These are phyloP conservation scores for Drosophila orena DNA, from an alignment of 1,140 invertebrate genomes.

Conservation along the genomic window DNA sequence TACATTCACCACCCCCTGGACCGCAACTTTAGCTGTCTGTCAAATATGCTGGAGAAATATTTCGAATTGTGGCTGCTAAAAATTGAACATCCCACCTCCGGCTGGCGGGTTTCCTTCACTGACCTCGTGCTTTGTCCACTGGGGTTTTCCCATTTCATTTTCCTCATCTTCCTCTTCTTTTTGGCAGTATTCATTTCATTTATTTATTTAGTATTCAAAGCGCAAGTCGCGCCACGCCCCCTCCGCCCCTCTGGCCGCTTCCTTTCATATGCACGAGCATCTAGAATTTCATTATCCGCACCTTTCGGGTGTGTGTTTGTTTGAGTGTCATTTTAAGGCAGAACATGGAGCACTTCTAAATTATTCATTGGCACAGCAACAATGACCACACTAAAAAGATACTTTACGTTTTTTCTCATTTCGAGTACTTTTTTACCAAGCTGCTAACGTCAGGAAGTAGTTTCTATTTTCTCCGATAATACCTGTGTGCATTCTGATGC, in stretches of 20 bases:
- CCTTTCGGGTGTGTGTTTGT: slow-evolving; percentile 32
- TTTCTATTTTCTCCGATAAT: neutral
- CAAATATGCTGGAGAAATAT: slow-evolving; percentile 81
- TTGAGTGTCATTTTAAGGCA: slow-evolving; percentile 66
- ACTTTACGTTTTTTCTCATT: slow-evolving; percentile 8
- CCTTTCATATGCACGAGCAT: slow-evolving; percentile 22
- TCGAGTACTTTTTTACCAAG: slow-evolving; percentile 22
- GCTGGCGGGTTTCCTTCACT: slow-evolving; percentile 13
- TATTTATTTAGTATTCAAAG: slow-evolving; percentile 82
- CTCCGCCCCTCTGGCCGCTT: slow-evolving; percentile 10
- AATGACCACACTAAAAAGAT: slow-evolving; percentile 8
- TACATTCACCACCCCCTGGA: slow-evolving; percentile 1
- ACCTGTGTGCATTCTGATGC: neutral
- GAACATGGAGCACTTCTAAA: slow-evolving; percentile 45
- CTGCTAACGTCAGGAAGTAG: neutral
- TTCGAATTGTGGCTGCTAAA: slow-evolving; percentile 83
- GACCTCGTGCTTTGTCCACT: slow-evolving; percentile 39
- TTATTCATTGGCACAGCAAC: slow-evolving; percentile 51
- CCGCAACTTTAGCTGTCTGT: slow-evolving; percentile 80
- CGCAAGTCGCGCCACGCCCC: slow-evolving; percentile 47
- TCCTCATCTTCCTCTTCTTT: slow-evolving; percentile 5
- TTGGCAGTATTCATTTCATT: slow-evolving; percentile 73
- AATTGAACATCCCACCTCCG: slow-evolving; percentile 65
- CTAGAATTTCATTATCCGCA: slow-evolving; percentile 76
- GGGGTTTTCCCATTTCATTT: slow-evolving; percentile 12